Percentiles rank a stretch among this genome's conserved stretches.
These are phyloP conservation scores for Clarias magur DNA, from an alignment of 2,113 vertebrate genomes.

Conservation along the genomic window DNA sequence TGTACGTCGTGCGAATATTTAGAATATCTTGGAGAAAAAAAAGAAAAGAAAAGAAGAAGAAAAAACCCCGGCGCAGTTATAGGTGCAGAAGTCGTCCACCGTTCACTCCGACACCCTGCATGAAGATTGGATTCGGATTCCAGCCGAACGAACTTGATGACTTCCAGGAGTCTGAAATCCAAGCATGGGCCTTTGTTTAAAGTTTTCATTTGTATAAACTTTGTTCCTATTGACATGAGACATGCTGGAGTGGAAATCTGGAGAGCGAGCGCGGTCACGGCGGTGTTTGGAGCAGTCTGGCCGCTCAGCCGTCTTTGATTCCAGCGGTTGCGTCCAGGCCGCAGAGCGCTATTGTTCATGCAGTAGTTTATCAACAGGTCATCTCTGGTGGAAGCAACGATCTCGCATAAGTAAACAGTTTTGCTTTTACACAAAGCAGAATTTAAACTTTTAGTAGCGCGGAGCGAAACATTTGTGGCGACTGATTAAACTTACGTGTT, in stretches of 20 bases:
- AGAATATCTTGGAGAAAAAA: neutral
- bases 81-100: neutral
- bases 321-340: constrained; percentile 52
- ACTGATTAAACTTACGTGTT: constrained; percentile 43
- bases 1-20: neutral
- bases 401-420: constrained; percentile 67
- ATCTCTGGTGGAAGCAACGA: constrained; percentile 54
- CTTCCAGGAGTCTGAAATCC: constrained; percentile 56
- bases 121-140: constrained; percentile 42
- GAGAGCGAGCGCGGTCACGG: constrained; percentile 37
- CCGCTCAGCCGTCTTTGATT: constrained; percentile 57
- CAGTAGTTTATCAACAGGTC: constrained; percentile 66
- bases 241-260: constrained; percentile 55
- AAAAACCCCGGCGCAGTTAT: neutral
- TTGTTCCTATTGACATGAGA: constrained; percentile 40
- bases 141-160: constrained; percentile 50
- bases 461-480: constrained; percentile 49
- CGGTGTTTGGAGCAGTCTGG: constrained; percentile 54
- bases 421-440: constrained; percentile 60
- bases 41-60: too few relatives aligned
- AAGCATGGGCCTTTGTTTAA: constrained; percentile 60
- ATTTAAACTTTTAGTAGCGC: constrained; percentile 57
- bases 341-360: constrained; percentile 60
- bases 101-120: neutral
- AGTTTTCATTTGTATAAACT: constrained; percentile 60